These are phyloP conservation scores for Hirtodrosophila cameraria DNA, from an alignment of 2,888 invertebrate genomes.

Conservation along the genomic window DNA sequence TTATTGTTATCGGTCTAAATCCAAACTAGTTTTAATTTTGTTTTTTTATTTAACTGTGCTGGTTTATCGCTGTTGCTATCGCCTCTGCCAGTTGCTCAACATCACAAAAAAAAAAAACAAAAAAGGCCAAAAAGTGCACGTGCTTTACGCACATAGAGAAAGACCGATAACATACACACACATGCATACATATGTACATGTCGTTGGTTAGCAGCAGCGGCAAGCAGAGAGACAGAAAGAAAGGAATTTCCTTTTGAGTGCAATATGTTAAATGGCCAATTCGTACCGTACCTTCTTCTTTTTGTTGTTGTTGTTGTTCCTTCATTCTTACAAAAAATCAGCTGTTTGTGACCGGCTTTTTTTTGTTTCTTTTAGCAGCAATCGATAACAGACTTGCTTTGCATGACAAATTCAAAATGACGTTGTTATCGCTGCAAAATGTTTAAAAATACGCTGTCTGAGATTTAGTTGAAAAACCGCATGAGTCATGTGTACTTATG, in stretches of 20 bases:
- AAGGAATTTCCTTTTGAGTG: conserved; percentile 24
- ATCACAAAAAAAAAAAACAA: no score
- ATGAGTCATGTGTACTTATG: conserved; percentile 38
- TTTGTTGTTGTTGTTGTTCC: conserved; percentile 1
- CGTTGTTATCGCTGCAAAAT: conserved; percentile 18
- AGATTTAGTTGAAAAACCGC: conserved; percentile 12
- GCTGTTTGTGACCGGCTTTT: conserved; percentile 9
- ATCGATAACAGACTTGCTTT: conserved; percentile 19
- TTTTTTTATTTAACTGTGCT: conserved; percentile 4
- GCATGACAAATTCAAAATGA: conserved; percentile 9
- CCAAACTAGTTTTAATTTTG: conserved; percentile 50
- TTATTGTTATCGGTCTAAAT: conserved; percentile 43
- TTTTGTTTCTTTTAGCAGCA: not conserved
- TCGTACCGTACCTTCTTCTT: conserved; percentile 34
- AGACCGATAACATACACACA: conserved; percentile 13
- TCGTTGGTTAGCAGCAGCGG: not conserved
- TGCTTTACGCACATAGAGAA: conserved; percentile 57
- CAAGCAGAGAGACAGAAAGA: not conserved
- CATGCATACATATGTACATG: conserved; percentile 4
- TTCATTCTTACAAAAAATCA: conserved; percentile 17
- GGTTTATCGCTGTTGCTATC: conserved; percentile 26
- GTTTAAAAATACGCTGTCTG: conserved; percentile 13
- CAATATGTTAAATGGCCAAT: conserved; percentile 59
- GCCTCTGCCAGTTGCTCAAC: conserved; percentile 42
- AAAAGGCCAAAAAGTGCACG: conserved; percentile 57